Conservation (phyloP, 2,113 vertebrate genomes). For the Sciurus niger region DNA sequence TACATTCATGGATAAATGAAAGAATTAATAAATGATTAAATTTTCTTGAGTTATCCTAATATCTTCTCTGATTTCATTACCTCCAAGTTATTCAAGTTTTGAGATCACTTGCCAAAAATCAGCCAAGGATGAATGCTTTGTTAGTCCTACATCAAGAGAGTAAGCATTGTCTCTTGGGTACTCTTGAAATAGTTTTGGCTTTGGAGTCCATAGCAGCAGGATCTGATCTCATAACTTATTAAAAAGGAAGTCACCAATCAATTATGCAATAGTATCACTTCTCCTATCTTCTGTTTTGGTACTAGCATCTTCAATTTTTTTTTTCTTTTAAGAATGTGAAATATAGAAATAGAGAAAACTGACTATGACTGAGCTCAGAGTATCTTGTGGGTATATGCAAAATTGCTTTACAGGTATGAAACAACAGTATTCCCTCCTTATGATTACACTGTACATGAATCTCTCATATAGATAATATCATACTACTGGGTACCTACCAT, state of each 20-base stretch:
- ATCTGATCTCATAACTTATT: not conserved
- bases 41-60: not conserved
- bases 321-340: not conserved
- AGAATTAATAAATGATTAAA: not conserved
- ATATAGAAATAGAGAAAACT: not conserved
- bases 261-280: not conserved
- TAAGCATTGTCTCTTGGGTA: not conserved
- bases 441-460: not conserved
- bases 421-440: not conserved
- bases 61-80: not conserved
- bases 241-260: not conserved
- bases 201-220: not conserved
- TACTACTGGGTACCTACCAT: not conserved
- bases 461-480: not conserved
- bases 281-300: not conserved
- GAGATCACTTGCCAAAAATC: not conserved
- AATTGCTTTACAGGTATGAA: not conserved
- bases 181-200: not conserved
- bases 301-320: not conserved
- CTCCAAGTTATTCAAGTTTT: not conserved
- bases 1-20: not conserved
- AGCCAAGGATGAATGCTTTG: not conserved
- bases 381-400: not conserved
- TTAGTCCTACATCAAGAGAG: not conserved
- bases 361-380: not conserved